These are phyloP conservation scores for Melinopterus prodromus DNA, from an alignment of 2,888 invertebrate genomes.

Conservation along the genomic window DNA sequence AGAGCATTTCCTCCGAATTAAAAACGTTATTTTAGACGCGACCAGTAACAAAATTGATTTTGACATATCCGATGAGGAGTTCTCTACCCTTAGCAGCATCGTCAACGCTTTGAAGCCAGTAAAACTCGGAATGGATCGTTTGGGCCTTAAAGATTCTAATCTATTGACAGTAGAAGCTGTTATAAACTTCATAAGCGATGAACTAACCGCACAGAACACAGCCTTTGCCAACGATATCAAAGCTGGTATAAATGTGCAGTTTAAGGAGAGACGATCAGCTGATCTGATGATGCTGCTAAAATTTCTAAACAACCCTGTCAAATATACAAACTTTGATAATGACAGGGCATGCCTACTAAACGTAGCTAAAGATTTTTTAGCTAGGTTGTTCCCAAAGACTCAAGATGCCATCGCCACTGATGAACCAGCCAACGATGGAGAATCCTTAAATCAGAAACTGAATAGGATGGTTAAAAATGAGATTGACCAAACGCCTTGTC, in stretches of 20 bases:
- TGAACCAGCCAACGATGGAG: not conserved
- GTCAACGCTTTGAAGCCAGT: not conserved
- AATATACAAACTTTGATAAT: not conserved
- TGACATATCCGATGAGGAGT: not conserved
- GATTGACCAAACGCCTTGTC: not conserved
- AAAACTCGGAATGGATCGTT: not conserved
- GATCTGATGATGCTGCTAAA: not conserved
- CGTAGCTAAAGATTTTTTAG: not conserved
- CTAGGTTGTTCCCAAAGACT: not conserved
- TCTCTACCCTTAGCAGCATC: not conserved
- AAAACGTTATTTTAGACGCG: not conserved
- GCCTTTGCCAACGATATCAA: not conserved
- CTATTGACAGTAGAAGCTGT: not conserved
- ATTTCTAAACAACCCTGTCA: not conserved
- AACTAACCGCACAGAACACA: not conserved
- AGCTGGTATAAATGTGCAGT: no score
- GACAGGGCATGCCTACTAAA: not conserved
- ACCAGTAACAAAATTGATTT: not conserved
- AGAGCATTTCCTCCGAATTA: not conserved
- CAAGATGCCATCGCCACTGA: not conserved
- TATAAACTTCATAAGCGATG: not conserved
- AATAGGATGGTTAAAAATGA: not conserved
- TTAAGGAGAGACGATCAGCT: not conserved
- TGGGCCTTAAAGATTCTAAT: not conserved
- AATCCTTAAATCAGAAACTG: not conserved